phyloP scores from a whole-genome alignment of 2,888 invertebrate species.

The Rhaphigaster nebulosa region DNA sequence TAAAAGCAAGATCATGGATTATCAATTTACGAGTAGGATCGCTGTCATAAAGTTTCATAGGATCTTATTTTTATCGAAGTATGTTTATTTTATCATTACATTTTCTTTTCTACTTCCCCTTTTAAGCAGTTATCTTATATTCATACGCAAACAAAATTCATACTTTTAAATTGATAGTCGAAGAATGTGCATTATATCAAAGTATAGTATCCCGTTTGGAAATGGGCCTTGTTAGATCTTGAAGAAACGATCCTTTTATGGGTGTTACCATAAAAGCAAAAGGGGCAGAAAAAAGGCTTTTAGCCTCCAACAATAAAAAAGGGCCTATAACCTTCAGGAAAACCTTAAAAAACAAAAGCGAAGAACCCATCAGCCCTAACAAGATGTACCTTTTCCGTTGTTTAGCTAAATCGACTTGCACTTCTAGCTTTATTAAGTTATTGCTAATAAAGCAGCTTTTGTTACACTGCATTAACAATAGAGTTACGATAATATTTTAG shows the following conservation, averaged over 20 bases:
- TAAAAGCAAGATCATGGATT: too few relatives aligned
- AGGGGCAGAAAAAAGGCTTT: conserved; percentile 4
- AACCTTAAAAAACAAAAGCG: conserved; percentile 35
- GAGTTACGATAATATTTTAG: too few relatives aligned
- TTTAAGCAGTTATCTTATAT: neutral
- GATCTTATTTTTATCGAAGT: too few relatives aligned
- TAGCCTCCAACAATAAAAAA: neutral
- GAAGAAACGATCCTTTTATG: conserved; percentile 13
- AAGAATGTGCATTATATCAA: neutral
- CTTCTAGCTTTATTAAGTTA: neutral
- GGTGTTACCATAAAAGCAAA: conserved; percentile 21
- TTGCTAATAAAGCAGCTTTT: neutral
- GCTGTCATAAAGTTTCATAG: too few relatives aligned
- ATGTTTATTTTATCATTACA: neutral
- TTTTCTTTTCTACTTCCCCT: neutral
- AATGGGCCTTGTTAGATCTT: neutral
- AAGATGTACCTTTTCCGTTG: neutral
- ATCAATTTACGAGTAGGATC: too few relatives aligned
- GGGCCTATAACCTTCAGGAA: neutral
- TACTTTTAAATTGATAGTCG: neutral
- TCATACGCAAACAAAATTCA: neutral
- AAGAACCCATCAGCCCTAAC: neutral
- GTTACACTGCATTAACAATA: neutral
- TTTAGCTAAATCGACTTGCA: neutral
- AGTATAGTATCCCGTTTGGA: neutral